phyloP scores from a whole-genome alignment of 2,113 vertebrate species.

The Bos javanicus region DNA sequence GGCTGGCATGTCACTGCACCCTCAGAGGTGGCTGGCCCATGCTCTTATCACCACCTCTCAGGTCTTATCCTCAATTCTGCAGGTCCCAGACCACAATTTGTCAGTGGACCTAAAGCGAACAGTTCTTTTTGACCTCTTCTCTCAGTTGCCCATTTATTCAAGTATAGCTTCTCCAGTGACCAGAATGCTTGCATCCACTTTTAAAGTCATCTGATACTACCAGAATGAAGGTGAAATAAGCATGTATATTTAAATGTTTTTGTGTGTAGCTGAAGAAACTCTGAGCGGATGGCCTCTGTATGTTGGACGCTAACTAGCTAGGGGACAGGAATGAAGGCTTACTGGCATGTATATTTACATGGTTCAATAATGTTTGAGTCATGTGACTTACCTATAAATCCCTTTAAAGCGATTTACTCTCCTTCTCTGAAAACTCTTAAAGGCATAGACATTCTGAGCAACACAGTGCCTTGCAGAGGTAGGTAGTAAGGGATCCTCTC shows the following conservation, averaged over 20 bases:
- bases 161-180: neutral
- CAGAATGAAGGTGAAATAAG: neutral
- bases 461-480: neutral
- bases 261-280: neutral
- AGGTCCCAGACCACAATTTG: neutral
- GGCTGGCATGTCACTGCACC: neutral
- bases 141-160: neutral
- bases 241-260: neutral
- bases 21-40: neutral
- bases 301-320: neutral
- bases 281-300: neutral
- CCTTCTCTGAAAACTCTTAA: neutral
- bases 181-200: neutral
- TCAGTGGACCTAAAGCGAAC: neutral
- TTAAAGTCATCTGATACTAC: neutral
- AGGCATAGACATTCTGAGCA: neutral
- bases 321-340: neutral
- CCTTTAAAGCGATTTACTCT: neutral
- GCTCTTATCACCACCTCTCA: neutral
- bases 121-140: neutral
- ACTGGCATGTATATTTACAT: neutral
- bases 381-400: neutral
- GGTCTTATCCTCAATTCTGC: neutral
- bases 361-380: neutral
- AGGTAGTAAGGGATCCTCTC: neutral